A percentile compares a stretch with the other conserved stretches of the same genome.
Conservation (phyloP, 2,113 vertebrate genomes). For the Cebidichthys violaceus region DNA sequence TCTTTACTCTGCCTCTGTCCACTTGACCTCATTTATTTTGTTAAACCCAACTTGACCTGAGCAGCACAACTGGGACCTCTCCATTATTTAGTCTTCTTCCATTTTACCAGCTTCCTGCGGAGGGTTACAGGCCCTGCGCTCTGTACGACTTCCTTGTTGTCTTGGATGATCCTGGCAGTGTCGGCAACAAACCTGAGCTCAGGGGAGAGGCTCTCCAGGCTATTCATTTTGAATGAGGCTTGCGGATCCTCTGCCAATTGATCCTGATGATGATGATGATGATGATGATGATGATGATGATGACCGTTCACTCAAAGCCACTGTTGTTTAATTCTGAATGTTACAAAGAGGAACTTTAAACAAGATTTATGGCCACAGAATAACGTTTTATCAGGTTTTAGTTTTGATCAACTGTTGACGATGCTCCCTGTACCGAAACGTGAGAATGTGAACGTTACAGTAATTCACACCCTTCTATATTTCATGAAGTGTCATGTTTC, state of each 20-base stretch:
- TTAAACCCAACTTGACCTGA: conserved; percentile 29
- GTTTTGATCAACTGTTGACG: conserved; percentile 14
- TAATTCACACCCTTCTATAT: conserved; percentile 73
- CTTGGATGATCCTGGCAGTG: conserved; percentile 24
- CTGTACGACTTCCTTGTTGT: conserved; percentile 44
- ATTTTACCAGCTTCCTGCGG: conserved; percentile 51
- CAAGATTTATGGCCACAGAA: conserved; percentile 4
- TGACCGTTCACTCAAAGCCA: conserved; percentile 48
- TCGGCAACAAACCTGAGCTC: conserved; percentile 65
- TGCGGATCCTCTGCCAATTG: conserved; percentile 54
- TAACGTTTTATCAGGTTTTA: conserved; percentile 34
- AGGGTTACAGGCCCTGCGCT: conserved; percentile 41
- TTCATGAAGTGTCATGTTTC: conserved; percentile 76
- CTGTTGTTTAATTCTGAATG: background rate
- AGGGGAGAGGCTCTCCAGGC: conserved; percentile 41
- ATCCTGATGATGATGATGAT: conserved; percentile 55
- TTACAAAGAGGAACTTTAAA: conserved; percentile 15
- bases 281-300: no score
- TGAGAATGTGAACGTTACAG: conserved; percentile 8
- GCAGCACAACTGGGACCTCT: conserved; percentile 34
- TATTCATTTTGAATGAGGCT: conserved; percentile 81
- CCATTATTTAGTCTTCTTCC: conserved; percentile 62
- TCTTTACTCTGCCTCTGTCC: conserved; percentile 21
- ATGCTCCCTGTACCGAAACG: conserved; percentile 47
- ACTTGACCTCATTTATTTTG: conserved; percentile 66